Evolutionary conservation across 1,140 invertebrate genomes (phyloP), one percentile per base, ranked within the genome.

Genomic region (Heliconius hewitsoni): DNA sequence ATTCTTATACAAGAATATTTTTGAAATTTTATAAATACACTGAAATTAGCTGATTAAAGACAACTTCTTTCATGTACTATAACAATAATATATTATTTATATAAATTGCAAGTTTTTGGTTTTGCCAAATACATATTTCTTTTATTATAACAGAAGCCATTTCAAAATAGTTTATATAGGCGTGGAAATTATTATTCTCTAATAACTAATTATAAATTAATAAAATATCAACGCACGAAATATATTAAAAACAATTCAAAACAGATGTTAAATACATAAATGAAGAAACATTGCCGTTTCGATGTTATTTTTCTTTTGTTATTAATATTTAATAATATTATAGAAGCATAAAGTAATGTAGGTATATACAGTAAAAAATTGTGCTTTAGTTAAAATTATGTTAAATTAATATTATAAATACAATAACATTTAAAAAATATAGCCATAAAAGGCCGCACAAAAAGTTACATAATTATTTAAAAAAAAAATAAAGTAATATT

Each of bases 181-280:
- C 23, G 60, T 66, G 60, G 13, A 66, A 66, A 66, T 66, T 66
- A 66, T 66, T 66, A 30, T 30, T 66, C 3, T 30, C 60, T 66
- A 27, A 66, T 27, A 66, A 27, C 27, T 66, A 16, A 27, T 66
- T 23, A 66, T 66, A 66, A 66, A 66, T 66, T 30, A 30, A 66
- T 30, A 11, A 27, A 66, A 30, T 30, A 30, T 60, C 60, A 66
- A 66, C 60, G 30, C 60, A 66, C 60, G 5, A 60, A 66, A 66
- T 66, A 27, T n/a, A 66, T 30, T 6, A 18, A 27, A 66, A 66
- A 66, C 60, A 66, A 66, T 66, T 27, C 60, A 66, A 66, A 66
- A 66, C 27, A 30, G 27, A 66, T 66, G 27, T 66, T 66, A 30
- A 57, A 57, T 66, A 66, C 13, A 30, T n/a, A 66, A 66, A 23